Evolutionary conservation across 2,113 vertebrate species (phyloP).

Genomic region (Psophia crepitans): DNA sequence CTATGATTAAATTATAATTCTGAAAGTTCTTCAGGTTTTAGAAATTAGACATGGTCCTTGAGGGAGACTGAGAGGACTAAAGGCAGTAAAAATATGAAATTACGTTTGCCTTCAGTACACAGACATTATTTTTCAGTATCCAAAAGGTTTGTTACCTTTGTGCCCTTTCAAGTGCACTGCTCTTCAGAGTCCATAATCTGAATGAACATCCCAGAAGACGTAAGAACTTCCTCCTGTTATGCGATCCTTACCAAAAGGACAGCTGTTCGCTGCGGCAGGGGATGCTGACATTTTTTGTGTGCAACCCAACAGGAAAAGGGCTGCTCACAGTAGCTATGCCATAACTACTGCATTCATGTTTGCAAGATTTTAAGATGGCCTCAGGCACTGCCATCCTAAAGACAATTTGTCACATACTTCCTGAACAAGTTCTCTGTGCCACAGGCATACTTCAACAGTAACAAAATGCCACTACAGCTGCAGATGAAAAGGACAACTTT

Average conservation of each 20-base stretch:
- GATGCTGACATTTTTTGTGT: background rate
- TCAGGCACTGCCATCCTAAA: background rate
- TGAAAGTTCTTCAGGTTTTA: background rate
- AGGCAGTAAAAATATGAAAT: background rate
- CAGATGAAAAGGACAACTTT: background rate
- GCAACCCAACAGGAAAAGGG: background rate
- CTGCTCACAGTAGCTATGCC: background rate
- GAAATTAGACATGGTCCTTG: background rate
- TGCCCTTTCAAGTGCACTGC: background rate
- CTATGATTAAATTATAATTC: background rate
- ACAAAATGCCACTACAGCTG: background rate
- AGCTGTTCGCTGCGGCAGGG: background rate
- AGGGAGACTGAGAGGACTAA: background rate
- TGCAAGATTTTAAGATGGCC: background rate
- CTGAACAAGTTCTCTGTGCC: background rate
- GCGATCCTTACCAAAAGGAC: background rate
- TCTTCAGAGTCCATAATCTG: background rate
- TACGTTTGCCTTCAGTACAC: background rate
- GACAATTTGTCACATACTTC: background rate
- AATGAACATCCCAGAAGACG: background rate
- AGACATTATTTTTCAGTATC: background rate
- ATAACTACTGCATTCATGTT: background rate
- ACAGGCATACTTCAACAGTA: background rate
- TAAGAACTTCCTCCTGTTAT: background rate
- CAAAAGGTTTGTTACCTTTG: background rate